Conservation (phyloP, 2,797 vertebrate species). For the Mico argentatus region DNA sequence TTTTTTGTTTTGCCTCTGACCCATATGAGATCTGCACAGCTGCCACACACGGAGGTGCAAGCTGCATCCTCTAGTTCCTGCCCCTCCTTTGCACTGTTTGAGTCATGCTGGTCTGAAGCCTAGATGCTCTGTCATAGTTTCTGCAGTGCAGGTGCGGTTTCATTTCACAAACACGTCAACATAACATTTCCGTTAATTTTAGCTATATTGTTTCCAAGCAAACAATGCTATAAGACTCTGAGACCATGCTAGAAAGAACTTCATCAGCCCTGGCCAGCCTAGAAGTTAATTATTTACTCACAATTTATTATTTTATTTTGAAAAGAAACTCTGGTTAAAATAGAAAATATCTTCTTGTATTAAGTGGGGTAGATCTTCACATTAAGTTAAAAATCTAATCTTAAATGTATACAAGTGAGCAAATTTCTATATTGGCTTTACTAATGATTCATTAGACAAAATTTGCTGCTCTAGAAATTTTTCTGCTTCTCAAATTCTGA, state of each 20-base stretch:
- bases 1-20: neutral
- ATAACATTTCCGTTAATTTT: neutral
- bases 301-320: neutral
- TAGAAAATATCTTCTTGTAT: neutral
- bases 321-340: neutral
- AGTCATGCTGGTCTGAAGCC: neutral
- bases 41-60: too few species aligned
- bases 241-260: neutral
- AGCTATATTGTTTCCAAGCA: neutral
- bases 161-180: neutral
- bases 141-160: neutral
- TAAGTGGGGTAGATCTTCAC: neutral
- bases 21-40: neutral
- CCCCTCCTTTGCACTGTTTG: neutral
- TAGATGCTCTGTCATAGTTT: neutral
- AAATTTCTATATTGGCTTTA: neutral
- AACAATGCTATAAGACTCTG: neutral
- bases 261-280: neutral
- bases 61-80: neutral
- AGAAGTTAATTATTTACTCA: conserved; percentile 1
- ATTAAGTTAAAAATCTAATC: neutral
- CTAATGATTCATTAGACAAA: neutral
- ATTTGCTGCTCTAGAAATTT: neutral
- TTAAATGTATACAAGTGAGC: neutral
- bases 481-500: neutral